Evolutionary conservation across 2,113 vertebrate genomes (phyloP), one percentile per base, ranked within the genome.

Genomic region (Sinocyclocheilus anshuiensis): DNA sequence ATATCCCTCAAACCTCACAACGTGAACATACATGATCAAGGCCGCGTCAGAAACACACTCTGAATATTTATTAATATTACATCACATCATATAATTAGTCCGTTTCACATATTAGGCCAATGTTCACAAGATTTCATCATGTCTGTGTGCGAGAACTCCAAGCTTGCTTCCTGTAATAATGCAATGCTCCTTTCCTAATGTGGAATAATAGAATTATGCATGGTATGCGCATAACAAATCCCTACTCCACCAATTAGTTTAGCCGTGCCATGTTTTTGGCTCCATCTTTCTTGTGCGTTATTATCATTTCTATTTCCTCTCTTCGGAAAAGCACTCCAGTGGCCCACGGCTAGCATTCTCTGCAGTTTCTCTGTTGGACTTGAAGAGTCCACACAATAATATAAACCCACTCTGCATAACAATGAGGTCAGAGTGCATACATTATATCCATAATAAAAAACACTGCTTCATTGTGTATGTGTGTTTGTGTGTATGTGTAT

Each of bases 401-500:
- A 84, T 84, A 89, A 90, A 92, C 90, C 63, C 84, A 88, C 91
- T 86, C 86, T 53, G 89, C 50, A 90, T 88, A 90, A 85, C 85
- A 88, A 86, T 83, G 59, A 89, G 86, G 80, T 86, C 75, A 79
- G 57, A 77, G 69, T 80, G 67, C 77, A 87, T 72, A 59, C 67
- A 80, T 86, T 85, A 86, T 59, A 83, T 33, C 29, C 3, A 20
- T 36, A 77, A 69, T 65, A 45, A 84, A 84, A 87, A 4, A 72
- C 53, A 74, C 57, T 74, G 61, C 84, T 53, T 79, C 45, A 57
- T 45, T 22, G 36, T 63, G 22, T 45, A 11, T 86, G 42, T 26
- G 59, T 71, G 48, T 80, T 13, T 81, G 78, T 2, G 39, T 33
- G 71, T 36, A 53, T 3, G 85, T 24, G 59, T 77, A 63, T 8